Evolutionary conservation across 53 echinoderm and acorn worm genomes (phyloP).

Genomic region (Apostichopus leukothele): DNA sequence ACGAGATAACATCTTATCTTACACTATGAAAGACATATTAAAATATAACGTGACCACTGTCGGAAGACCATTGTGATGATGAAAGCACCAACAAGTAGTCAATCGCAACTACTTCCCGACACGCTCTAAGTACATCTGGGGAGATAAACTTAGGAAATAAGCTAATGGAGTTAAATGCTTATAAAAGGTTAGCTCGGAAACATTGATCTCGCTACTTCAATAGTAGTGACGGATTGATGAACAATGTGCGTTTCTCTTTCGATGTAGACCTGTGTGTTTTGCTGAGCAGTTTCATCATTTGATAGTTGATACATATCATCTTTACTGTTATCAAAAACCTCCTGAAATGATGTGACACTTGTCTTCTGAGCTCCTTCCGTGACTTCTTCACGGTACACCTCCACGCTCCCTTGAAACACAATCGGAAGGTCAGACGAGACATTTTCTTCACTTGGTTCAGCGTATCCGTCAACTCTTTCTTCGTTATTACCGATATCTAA

Average conservation of each 20-base stretch:
- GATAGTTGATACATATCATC: neutral
- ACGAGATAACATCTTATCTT: too few species aligned
- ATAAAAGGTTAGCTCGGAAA: neutral
- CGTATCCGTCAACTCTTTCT: neutral
- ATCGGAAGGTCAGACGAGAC: neutral
- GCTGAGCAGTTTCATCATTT: neutral
- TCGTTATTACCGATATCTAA: neutral
- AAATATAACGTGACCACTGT: too few species aligned
- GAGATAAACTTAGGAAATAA: neutral
- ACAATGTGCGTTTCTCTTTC: neutral
- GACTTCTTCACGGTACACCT: slow-evolving; percentile 15
- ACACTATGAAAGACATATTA: too few species aligned
- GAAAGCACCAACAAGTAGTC: too few species aligned
- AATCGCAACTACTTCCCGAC: too few species aligned
- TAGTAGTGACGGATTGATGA: neutral
- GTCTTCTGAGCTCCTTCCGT: neutral
- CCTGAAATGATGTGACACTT: slow-evolving; percentile 1
- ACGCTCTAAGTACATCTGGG: too few species aligned
- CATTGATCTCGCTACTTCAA: neutral
- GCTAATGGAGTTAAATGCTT: neutral
- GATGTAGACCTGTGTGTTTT: neutral
- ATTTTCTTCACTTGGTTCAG: neutral
- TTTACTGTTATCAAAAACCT: slow-evolving; percentile 9
- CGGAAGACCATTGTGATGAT: too few species aligned
- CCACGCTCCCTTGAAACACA: slow-evolving; percentile 32